These are phyloP conservation scores for Pterois miles DNA, from an alignment of 2,797 vertebrate genomes.

Conservation along the genomic window DNA sequence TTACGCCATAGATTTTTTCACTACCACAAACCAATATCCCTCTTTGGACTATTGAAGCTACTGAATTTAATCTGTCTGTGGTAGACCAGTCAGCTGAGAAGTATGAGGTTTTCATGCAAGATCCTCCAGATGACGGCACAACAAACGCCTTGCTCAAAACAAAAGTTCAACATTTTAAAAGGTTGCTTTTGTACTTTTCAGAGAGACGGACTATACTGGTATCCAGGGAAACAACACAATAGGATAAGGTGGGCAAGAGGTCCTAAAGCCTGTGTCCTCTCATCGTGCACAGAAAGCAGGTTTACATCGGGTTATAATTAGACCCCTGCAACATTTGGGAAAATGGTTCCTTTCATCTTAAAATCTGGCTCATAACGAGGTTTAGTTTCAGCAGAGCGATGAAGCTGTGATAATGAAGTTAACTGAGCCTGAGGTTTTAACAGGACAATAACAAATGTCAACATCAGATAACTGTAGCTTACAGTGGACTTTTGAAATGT, in stretches of 20 bases:
- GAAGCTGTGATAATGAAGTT: constrained; percentile 42
- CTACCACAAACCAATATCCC: constrained; percentile 63
- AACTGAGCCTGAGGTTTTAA: constrained; percentile 32
- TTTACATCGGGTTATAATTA: constrained; percentile 59
- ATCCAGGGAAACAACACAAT: neutral
- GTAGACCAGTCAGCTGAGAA: constrained; percentile 37
- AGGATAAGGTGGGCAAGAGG: neutral
- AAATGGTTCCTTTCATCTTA: constrained; percentile 44
- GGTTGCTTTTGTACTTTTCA: neutral
- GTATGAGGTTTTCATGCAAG: constrained; percentile 30
- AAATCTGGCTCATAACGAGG: constrained; percentile 17
- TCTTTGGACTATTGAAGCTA: constrained; percentile 42
- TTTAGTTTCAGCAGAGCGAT: constrained; percentile 45
- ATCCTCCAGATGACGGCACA: constrained; percentile 1
- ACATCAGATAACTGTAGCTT: constrained; percentile 12
- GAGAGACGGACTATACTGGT: neutral
- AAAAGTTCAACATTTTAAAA: constrained; percentile 8
- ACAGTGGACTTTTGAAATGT: neutral
- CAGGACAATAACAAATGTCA: constrained; percentile 15
- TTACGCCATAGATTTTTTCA: constrained; percentile 49
- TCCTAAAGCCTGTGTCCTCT: constrained; percentile 1
- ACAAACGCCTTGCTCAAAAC: neutral
- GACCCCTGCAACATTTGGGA: constrained; percentile 26
- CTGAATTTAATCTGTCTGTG: constrained; percentile 36
- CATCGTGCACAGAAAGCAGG: neutral